phyloP scores from a whole-genome alignment of 2,888 invertebrate species.

The Morpho helenor region DNA sequence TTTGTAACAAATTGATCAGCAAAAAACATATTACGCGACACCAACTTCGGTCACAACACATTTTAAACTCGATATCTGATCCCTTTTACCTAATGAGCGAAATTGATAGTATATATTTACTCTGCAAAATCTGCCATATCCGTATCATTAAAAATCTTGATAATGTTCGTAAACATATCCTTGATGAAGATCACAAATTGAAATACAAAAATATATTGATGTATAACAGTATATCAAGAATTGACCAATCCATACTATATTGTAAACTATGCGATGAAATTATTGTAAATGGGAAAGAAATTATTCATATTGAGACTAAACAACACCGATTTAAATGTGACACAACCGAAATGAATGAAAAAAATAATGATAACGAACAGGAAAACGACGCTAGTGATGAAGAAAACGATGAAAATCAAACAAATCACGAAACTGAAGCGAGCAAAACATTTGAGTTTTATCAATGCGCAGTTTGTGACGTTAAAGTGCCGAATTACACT shows the following conservation, averaged over 20 bases:
- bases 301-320: slow-evolving; percentile 15
- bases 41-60: slow-evolving; percentile 6
- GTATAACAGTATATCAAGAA: slow-evolving; percentile 7
- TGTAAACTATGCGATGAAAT: slow-evolving; percentile 18
- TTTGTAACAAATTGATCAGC: slow-evolving; percentile 14
- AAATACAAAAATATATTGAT: slow-evolving; percentile 10
- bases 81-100: slow-evolving; percentile 13
- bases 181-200: slow-evolving; percentile 1
- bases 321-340: slow-evolving; percentile 8
- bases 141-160: not conserved
- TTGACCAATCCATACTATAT: not conserved
- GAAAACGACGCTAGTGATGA: not conserved
- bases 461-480: slow-evolving; percentile 18
- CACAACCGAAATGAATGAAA: not conserved
- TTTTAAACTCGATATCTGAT: slow-evolving; percentile 9
- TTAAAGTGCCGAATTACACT: slow-evolving; percentile 13
- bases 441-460: not conserved
- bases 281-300: slow-evolving; percentile 15
- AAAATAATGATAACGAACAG: not conserved
- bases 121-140: slow-evolving; percentile 19
- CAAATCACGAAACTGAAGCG: not conserved
- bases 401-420: not conserved
- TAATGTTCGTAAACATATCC: slow-evolving; percentile 7
- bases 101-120: not conserved
- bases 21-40: slow-evolving; percentile 4